These are phyloP conservation scores for Homalodisca vitripennis DNA, from an alignment of 1,140 invertebrate genomes.

Conservation along the genomic window DNA sequence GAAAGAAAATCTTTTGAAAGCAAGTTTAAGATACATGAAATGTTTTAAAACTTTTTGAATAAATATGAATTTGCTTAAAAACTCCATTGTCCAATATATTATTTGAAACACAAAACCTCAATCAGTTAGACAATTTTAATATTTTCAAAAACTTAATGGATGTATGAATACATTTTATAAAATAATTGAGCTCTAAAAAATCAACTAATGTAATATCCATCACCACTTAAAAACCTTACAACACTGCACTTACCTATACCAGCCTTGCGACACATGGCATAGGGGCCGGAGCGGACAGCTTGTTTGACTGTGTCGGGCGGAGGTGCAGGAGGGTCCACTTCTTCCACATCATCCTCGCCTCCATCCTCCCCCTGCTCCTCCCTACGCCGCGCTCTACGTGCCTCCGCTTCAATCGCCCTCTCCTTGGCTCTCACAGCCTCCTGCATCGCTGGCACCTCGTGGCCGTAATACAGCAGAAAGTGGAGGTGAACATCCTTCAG, in stretches of 20 bases:
- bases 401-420: constrained; percentile 52
- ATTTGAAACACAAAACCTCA: too few relatives aligned
- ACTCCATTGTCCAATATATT: too few relatives aligned
- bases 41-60: too few relatives aligned
- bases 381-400: constrained; percentile 55
- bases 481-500: constrained; percentile 91
- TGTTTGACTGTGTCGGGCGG: constrained; percentile 72
- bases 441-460: constrained; percentile 54
- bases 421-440: constrained; percentile 55
- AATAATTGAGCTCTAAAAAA: too few relatives aligned
- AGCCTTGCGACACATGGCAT: constrained; percentile 80
- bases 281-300: constrained; percentile 81
- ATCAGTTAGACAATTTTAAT: too few relatives aligned
- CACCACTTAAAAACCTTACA: too few relatives aligned
- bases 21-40: too few relatives aligned
- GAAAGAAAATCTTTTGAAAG: too few relatives aligned
- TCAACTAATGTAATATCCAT: too few relatives aligned
- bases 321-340: constrained; percentile 58
- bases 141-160: too few relatives aligned
- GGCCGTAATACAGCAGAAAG: constrained; percentile 90
- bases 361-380: constrained; percentile 61
- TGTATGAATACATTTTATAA: too few relatives aligned
- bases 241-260: constrained; percentile 72
- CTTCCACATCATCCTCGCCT: constrained; percentile 46
- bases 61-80: too few relatives aligned